Evolutionary conservation across 2,888 invertebrate species (phyloP).

Genomic region (Eristalis arbustorum): DNA sequence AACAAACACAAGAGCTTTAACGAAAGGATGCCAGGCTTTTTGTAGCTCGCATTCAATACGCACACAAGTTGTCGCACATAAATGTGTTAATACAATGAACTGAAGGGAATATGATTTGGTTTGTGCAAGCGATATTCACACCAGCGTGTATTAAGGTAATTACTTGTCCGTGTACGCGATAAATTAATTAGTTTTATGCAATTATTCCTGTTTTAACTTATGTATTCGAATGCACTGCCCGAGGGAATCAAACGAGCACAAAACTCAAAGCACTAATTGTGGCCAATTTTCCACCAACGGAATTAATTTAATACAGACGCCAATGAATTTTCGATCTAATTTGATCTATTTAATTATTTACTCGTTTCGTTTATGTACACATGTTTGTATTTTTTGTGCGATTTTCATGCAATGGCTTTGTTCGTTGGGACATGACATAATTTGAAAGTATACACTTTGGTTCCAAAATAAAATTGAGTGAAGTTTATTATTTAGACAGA

Average conservation of each 20-base stretch:
- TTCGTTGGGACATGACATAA: neutral
- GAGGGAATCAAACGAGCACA: constrained; percentile 21
- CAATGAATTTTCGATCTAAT: constrained; percentile 49
- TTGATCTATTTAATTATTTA: constrained; percentile 43
- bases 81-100: neutral
- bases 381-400: neutral
- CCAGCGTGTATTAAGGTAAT: constrained; percentile 27
- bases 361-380: neutral
- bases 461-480: too few species aligned
- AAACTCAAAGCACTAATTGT: constrained; percentile 46
- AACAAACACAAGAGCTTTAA: neutral
- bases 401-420: neutral
- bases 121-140: constrained; percentile 12
- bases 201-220: constrained; percentile 25
- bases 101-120: constrained; percentile 12
- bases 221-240: neutral
- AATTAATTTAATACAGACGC: constrained; percentile 38
- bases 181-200: constrained; percentile 56
- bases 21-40: neutral
- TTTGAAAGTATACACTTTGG: too few species aligned
- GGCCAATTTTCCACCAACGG: constrained; percentile 47
- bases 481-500: too few species aligned
- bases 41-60: neutral
- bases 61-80: neutral
- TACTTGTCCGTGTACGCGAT: constrained; percentile 17